phyloP scores from a whole-genome alignment of 2,888 invertebrate genomes.

The Dinocampus coccinellae region DNA sequence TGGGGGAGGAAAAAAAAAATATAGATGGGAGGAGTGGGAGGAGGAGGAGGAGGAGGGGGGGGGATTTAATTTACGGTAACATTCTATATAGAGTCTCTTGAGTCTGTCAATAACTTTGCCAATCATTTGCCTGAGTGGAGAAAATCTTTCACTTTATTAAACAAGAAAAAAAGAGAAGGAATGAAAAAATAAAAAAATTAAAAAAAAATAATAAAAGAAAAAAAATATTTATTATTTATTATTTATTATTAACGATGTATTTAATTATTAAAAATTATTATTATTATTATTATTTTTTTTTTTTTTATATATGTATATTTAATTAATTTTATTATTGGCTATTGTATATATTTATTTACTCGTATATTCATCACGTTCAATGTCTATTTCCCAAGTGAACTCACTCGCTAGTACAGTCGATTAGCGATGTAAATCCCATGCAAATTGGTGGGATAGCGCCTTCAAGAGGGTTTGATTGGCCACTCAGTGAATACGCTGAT shows the following conservation, averaged over 20 bases:
- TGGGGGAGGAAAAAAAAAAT: too few relatives aligned
- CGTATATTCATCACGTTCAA: neutral
- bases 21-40: too few relatives aligned
- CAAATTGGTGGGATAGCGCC: conserved; percentile 61
- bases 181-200: neutral
- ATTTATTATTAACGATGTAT: neutral
- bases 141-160: conserved; percentile 10
- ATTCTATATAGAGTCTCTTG: conserved; percentile 19
- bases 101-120: conserved; percentile 23
- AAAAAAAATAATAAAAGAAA: neutral
- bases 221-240: neutral
- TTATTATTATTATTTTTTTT: too few relatives aligned
- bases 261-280: too few relatives aligned
- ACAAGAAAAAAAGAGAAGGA: too few relatives aligned
- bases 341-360: conserved; percentile 1
- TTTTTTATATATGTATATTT: too few relatives aligned
- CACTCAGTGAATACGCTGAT: conserved; percentile 59
- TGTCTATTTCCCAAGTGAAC: neutral
- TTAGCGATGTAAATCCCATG: conserved; percentile 62
- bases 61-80: conserved; percentile 28
- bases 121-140: conserved; percentile 15
- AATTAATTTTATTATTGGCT: too few relatives aligned
- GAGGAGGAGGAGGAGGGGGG: too few relatives aligned
- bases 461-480: conserved; percentile 60
- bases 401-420: conserved; percentile 40